Conservation (phyloP, 2,113 vertebrate species). For the Microcebus jonahi region DNA sequence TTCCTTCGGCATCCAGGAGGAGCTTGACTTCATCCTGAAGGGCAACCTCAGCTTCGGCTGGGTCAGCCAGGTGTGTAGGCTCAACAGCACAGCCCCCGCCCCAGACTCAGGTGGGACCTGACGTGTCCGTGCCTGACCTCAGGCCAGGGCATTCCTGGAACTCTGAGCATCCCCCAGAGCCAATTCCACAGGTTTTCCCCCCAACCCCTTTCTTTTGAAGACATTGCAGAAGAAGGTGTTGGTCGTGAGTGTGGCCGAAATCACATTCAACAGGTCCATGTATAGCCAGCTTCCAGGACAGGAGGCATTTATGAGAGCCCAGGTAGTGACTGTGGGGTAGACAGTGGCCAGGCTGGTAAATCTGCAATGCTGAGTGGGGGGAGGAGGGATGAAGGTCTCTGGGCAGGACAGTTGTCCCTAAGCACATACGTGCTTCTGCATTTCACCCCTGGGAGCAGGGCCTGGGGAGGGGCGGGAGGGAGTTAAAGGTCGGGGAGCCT, state of each 20-base stretch:
- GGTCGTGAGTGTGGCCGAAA: slow-evolving; percentile 83
- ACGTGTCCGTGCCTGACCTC: background rate
- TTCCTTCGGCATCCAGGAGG: slow-evolving; percentile 70
- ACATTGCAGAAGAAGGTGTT: slow-evolving; percentile 71
- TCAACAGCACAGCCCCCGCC: background rate
- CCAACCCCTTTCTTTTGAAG: slow-evolving; percentile 51
- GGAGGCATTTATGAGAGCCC: slow-evolving; percentile 74
- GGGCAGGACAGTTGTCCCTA: background rate
- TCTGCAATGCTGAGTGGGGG: background rate
- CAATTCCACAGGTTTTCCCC: background rate
- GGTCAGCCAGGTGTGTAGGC: slow-evolving; percentile 85
- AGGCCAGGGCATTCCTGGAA: background rate
- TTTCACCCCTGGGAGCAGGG: background rate
- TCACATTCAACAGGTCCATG: slow-evolving; percentile 83
- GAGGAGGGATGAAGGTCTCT: background rate
- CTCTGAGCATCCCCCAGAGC: background rate
- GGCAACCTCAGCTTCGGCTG: slow-evolving; percentile 87
- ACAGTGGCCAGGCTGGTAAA: background rate
- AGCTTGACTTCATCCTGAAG: slow-evolving; percentile 80
- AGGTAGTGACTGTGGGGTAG: slow-evolving; percentile 75
- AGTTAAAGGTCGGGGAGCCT: background rate
- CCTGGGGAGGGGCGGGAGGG: background rate
- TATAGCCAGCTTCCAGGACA: slow-evolving; percentile 83
- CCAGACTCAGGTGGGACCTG: background rate
- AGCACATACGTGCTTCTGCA: background rate